Base-by-base conservation (phyloP, 2,888 invertebrate genomes). In the Podabrus alpinus region DNA sequence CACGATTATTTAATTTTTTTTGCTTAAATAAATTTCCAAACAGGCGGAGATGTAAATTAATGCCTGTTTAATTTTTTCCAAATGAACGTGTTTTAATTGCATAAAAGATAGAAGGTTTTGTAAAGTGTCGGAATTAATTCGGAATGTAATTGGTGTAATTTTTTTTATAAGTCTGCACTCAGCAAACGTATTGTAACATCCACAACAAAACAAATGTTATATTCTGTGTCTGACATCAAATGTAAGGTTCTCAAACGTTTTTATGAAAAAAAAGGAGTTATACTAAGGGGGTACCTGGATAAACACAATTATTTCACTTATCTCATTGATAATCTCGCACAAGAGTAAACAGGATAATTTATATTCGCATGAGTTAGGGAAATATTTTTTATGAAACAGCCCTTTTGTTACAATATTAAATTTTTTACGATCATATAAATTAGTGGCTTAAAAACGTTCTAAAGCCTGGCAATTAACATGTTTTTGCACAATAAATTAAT, bases 351-450 rank as follows among this genome's bases (percentile, higher is more conserved):
- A n/a, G 45, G n/a, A 45, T 45, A 45, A 45, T 45, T 45, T 45
- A 45, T 45, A n/a, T 64, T 64, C 21, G 7, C 62, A 64, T 19
- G 21, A 64, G 13, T 19, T 19, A 21, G 19, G 62, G 13, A 64
- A 64, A 64, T 64, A 19, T 64, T 64, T 17, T 19, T 64, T 17
- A n/a, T 64, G 13, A n/a, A 19, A 13, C 17, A 10, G 15, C 16
- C 13, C 16, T 64, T 17, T 17, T 17, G 62, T 64, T 64, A n/a
- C 17, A 64, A 64, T 19, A 64, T 64, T 64, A 64, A 17, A 64
- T 64, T 64, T 64, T 64, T 64, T 64, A 64, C 62, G 62, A 64
- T 64, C 19, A 13, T 19, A 64, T 64, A 64, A 64, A 64, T 64
- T 64, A 19, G 16, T n/a, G 62, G 21, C n/a, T 19, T 19, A 19